Evolutionary conservation across 2,888 invertebrate species (phyloP), one percentile per base, ranked within the genome.

Genomic region (Ennomos quercinarius): DNA sequence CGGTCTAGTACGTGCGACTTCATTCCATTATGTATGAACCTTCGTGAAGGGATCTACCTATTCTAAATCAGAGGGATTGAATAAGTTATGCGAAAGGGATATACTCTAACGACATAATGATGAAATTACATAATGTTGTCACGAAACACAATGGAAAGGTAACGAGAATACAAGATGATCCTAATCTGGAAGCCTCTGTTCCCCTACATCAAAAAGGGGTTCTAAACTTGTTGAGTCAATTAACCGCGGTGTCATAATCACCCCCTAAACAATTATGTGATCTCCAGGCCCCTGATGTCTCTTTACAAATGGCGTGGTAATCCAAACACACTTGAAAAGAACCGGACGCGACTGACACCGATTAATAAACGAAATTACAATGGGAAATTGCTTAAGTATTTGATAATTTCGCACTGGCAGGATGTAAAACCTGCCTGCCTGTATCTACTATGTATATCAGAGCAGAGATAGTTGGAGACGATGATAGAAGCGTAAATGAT

Each of bases 141-240:
- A 50, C 47, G 49, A 27, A 67, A 65, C 62, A 72, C 60, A 69
- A 72, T 61, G 67, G 69, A 61, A 73, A 44, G 60, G 63, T 71
- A 70, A 74, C 68, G 70, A 64, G 49, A 62, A 60, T 49, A 57
- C 49, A 71, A 70, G 71, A 73, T 73, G 65, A 77, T 75, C 70
- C 70, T 76, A 74, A 76, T 77, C 75, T 71, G 71, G 66, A 70
- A 75, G 63, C 71, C 74, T 64, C 72, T 51, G 60, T 44, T 64
- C 77, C 79, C 76, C 77, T 75, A 69, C 69, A 72, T 74, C 77
- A 74, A 78, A 42, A 79, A 80, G 80, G 81, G 87, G 84, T 74
- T 80, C 74, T 70, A 81, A 80, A 84, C 87, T 87, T 86, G 86
- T 89, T 86, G 87, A 87, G 84, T 79, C 84, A 85, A 89, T 89